Base-by-base conservation (phyloP, 2,113 vertebrate genomes). In the Tetraodon nigroviridis region DNA sequence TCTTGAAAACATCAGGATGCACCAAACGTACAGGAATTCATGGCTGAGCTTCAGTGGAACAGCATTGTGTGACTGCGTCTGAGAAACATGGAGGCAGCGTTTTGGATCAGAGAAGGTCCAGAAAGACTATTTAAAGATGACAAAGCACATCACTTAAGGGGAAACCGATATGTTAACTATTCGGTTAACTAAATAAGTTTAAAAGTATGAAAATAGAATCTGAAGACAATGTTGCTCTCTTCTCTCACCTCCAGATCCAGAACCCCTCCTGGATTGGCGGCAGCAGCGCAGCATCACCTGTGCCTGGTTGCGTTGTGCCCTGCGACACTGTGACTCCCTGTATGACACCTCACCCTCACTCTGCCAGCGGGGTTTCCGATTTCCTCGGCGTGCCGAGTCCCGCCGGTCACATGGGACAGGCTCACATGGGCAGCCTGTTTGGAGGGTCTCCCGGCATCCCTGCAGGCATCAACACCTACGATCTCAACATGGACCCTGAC, bases 301-400 rank as follows among this genome's bases (percentile, higher is more conserved):
- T 98, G 65, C 94, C 97, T 0, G 96, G 95, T 64, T 99, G 97
- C 0, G 94, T 99, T 0, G 95, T 99, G 11, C 93, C 97, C 71
- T 98, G 96, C 1, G 97, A 99, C 89, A 90, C 94, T 0, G 92
- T 98, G 84, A 92, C 93, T 0, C 90, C 96, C 71, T 99, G 97
- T 79, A 98, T 99, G 97, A 95, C 95, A 47, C 95, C 97, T 10
- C 97, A 99, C 37, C 94, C 95, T 7, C 95, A 98, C 4, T 88
- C 93, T 0, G 86, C 93, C 42, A 89, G 93, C 0, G 90, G 94
- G 0, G 91, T 98, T 82, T 93, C 94, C 2, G 96, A 98, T 64
- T 99, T 95, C 90, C 92, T 99, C 3, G 92, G 94, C 0, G 92
- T 97, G 54, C 88, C 93, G 0, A 92, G 89, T 50, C 90, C 94